phyloP scores from a whole-genome alignment of 1,140 invertebrate species.

The Tribolium madens region DNA sequence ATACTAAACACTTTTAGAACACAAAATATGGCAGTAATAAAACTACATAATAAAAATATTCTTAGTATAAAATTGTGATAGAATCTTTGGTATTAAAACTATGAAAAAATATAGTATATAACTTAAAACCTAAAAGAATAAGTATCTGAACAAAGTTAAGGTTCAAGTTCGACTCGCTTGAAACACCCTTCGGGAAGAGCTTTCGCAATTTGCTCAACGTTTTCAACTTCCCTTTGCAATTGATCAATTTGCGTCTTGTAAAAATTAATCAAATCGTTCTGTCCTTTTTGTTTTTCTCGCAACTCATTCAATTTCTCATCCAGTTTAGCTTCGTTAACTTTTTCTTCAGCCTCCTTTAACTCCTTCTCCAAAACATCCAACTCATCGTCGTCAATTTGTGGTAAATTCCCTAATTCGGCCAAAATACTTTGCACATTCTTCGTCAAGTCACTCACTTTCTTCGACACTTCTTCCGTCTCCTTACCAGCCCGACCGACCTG shows the following conservation, averaged over 20 bases:
- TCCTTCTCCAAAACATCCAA: conserved; percentile 81
- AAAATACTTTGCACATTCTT: conserved; percentile 84
- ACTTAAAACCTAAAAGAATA: conserved; percentile 12
- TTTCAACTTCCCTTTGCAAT: conserved; percentile 84
- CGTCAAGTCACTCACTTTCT: conserved; percentile 85
- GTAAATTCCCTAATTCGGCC: conserved; percentile 81
- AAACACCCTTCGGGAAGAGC: conserved; percentile 88
- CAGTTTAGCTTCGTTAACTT: conserved; percentile 80
- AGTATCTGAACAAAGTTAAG: conserved; percentile 50
- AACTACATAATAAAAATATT: conserved; percentile 3
- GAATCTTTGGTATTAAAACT: conserved; percentile 46
- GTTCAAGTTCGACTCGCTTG: conserved; percentile 61
- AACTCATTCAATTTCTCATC: conserved; percentile 81
- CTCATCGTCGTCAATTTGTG: conserved; percentile 78
- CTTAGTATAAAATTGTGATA: conserved; percentile 26
- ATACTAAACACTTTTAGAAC: conserved; percentile 14
- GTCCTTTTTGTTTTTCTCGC: conserved; percentile 78
- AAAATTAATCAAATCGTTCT: conserved; percentile 83
- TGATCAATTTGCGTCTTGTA: conserved; percentile 84
- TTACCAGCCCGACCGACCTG: conserved; percentile 90
- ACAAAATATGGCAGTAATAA: conserved; percentile 27
- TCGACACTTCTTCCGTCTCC: conserved; percentile 80
- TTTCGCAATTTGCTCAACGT: conserved; percentile 86
- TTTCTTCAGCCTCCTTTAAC: conserved; percentile 79
- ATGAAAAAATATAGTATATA: conserved; percentile 37